Conservation (phyloP, 1,140 invertebrate genomes). For the Drosophila trapezifrons region DNA sequence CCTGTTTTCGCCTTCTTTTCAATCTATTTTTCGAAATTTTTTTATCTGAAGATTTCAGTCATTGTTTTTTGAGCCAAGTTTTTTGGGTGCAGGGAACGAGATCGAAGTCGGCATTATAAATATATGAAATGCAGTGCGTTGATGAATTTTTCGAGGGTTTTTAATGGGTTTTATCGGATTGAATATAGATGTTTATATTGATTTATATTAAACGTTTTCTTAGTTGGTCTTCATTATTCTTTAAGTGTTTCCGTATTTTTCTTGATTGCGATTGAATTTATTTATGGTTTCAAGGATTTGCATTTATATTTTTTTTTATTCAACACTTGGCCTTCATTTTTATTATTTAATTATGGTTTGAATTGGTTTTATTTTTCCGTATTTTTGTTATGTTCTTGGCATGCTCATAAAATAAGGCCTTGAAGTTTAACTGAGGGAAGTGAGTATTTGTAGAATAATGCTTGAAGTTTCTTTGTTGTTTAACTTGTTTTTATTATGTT, state of each 20-base stretch:
- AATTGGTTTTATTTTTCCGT: constrained; percentile 5
- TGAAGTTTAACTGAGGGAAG: constrained; percentile 1
- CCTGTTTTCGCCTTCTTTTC: constrained; percentile 40
- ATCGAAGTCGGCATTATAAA: constrained; percentile 41
- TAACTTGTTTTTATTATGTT: background rate
- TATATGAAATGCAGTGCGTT: constrained; percentile 60
- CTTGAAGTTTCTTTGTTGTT: background rate
- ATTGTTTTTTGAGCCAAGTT: constrained; percentile 45
- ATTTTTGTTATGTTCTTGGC: constrained; percentile 12
- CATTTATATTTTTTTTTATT: background rate
- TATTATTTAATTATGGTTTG: constrained; percentile 14
- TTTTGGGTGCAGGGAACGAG: constrained; percentile 53
- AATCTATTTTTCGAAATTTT: constrained; percentile 26
- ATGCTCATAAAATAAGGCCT: constrained; percentile 2
- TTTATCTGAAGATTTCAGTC: constrained; percentile 1
- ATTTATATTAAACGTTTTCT: background rate
- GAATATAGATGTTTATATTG: background rate
- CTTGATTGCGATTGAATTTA: constrained; percentile 1
- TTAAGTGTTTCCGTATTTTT: background rate
- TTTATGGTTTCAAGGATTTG: constrained; percentile 12
- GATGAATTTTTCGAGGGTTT: constrained; percentile 1
- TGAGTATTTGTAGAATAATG: background rate
- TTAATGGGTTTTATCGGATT: constrained; percentile 34
- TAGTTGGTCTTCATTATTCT: background rate
- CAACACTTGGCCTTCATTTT: constrained; percentile 3